phyloP scores from a whole-genome alignment of 2,888 invertebrate genomes.

The Hyppa rectilinea region DNA sequence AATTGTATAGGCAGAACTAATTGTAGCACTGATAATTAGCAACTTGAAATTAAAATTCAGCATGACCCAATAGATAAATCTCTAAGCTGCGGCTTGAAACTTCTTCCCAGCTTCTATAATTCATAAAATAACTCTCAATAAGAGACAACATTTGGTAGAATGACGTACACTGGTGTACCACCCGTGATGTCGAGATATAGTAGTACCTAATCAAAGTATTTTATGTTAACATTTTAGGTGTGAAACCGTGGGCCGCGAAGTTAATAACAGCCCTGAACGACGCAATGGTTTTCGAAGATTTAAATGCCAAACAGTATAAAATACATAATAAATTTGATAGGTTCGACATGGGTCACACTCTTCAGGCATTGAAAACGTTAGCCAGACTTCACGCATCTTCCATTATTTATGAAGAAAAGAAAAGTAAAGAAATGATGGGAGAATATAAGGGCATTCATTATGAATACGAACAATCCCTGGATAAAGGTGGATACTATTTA shows the following conservation, averaged over 20 bases:
- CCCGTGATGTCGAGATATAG: too few relatives aligned
- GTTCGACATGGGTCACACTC: constrained; percentile 86
- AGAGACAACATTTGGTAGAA: too few relatives aligned
- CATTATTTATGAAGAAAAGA: constrained; percentile 88
- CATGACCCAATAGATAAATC: too few relatives aligned
- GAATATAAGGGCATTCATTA: constrained; percentile 75
- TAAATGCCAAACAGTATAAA: constrained; percentile 78
- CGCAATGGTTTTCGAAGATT: constrained; percentile 85
- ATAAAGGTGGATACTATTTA: constrained; percentile 76
- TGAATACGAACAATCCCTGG: constrained; percentile 73
- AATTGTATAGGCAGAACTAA: too few relatives aligned
- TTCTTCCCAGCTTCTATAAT: too few relatives aligned
- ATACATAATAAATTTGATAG: constrained; percentile 78
- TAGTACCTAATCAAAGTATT: too few relatives aligned
- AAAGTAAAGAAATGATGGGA: constrained; percentile 72
- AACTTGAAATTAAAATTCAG: too few relatives aligned
- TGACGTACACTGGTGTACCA: too few relatives aligned
- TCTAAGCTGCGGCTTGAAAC: too few relatives aligned
- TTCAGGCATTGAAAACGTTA: constrained; percentile 84
- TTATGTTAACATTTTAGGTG: constrained; percentile 72
- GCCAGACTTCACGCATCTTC: constrained; percentile 89
- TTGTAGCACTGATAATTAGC: too few relatives aligned
- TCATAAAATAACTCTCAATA: too few relatives aligned
- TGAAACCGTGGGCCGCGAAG: constrained; percentile 82
- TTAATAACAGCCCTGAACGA: constrained; percentile 76